Base-by-base conservation (phyloP, 2,888 invertebrate genomes). In the Nymphalis polychloros region DNA sequence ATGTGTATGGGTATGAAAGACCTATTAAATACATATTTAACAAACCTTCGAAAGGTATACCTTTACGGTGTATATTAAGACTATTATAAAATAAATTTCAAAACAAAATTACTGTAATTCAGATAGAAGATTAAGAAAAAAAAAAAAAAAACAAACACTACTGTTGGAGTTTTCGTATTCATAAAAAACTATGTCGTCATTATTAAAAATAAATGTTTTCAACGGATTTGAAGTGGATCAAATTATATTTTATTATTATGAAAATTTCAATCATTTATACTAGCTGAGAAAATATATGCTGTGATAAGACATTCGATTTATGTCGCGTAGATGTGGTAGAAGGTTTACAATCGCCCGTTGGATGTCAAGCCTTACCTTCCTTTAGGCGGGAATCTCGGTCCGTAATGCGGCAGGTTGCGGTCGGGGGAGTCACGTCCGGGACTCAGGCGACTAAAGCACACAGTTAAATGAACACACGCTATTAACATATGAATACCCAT, bases 371-470 rank as follows among this genome's bases (percentile, higher is more conserved):
- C 92, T 93, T 94, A 96, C 96, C 96, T 96, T 94, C 96, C 96
- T 94, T 95, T 94, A 75, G 97, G 95, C 92, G 97, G 96, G 94
- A 97, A 97, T 86, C 97, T 94, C 77, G 97, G 97, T 80, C 97
- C 97, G 92, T 96, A 96, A 94, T 97, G 97, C 77, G 97, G 97
- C 93, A 97, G 95, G 86, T 95, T 95, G 81, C 95, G 94, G 87
- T 97, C 97, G 74, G 97, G 97, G 79, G 96, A 96, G 92, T 97
- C 97, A 78, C 96, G 94, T 82, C 96, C 96, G 77, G 97, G 97
- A 92, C 97, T 97, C 93, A 95, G 93, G 90, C 97, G 97, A 95
- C 97, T 97, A 95, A 92, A 93, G 84, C 85, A 89, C 88, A 88
- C 86, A 82, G 83, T 84, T 79, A 81, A 81, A 81, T 84, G 83